A percentile compares a stretch with the other conserved stretches of the same genome.
Evolutionary conservation across 2,113 vertebrate species (phyloP).

Genomic region (Mionectes macconnelli): DNA sequence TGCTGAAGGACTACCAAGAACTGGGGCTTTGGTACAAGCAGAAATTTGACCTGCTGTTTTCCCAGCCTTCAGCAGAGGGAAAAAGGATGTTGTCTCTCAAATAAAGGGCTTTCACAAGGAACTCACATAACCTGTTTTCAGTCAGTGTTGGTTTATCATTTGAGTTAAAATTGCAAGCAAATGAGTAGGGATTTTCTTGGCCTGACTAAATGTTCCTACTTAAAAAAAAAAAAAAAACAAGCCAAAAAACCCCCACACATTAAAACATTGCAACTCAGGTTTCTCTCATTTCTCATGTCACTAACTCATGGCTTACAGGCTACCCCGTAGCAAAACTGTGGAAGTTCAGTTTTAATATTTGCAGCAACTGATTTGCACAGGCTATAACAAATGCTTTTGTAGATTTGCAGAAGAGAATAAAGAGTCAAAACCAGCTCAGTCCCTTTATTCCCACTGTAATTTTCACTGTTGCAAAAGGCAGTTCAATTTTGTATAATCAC

Average conservation of each 20-base stretch:
- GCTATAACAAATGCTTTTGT: background rate
- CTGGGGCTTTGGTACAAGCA: background rate
- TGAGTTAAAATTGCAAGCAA: background rate
- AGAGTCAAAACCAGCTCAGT: background rate
- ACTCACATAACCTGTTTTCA: background rate
- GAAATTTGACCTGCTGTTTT: background rate
- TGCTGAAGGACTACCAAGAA: background rate
- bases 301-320: background rate
- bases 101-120: background rate
- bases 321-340: background rate
- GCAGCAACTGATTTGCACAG: background rate
- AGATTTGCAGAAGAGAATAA: background rate
- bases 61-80: background rate
- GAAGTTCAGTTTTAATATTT: background rate
- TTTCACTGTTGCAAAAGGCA: background rate
- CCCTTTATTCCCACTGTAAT: background rate
- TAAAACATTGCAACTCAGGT: background rate
- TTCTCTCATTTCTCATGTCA: background rate
- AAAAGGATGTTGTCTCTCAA: background rate
- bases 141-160: background rate
- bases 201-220: background rate
- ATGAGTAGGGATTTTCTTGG: background rate
- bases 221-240: background rate
- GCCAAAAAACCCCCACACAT: no score
- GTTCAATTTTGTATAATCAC: background rate